Percentiles rank a stretch among this genome's conserved stretches.
These are phyloP conservation scores for Triops longicaudatus DNA, from an alignment of 1,140 invertebrate species.

Conservation along the genomic window DNA sequence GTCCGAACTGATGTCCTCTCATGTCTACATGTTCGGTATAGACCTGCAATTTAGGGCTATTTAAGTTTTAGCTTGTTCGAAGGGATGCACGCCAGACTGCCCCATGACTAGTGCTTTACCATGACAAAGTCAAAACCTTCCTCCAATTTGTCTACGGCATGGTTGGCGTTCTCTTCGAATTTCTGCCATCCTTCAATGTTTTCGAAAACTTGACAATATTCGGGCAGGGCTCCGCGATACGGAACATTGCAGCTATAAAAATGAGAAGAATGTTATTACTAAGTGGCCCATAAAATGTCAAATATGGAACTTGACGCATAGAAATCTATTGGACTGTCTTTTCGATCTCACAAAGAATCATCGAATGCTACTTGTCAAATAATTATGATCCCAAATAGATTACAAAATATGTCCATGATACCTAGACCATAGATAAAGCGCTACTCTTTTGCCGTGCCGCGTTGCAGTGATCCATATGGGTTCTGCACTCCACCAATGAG, in stretches of 20 bases:
- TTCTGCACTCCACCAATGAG: conserved; percentile 28
- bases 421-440: conserved; percentile 27
- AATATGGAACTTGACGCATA: background rate
- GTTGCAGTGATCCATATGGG: conserved; percentile 31
- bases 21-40: conserved; percentile 28
- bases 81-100: background rate
- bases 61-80: background rate
- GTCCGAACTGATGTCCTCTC: conserved; percentile 27
- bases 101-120: conserved; percentile 17
- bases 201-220: conserved; percentile 18
- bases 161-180: conserved; percentile 18
- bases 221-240: conserved; percentile 20
- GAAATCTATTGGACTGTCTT: background rate
- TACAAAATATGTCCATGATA: background rate
- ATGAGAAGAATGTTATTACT: background rate
- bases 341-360: background rate
- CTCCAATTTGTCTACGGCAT: background rate
- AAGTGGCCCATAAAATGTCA: background rate
- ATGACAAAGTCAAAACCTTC: conserved; percentile 30
- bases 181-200: conserved; percentile 19
- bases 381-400: too few relatives aligned
- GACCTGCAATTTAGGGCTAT: conserved; percentile 24
- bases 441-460: conserved; percentile 25
- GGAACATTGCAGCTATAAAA: conserved; percentile 28
- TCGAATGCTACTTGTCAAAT: too few relatives aligned